Percentiles rank a stretch among this genome's conserved stretches.
Evolutionary conservation across 1,140 invertebrate genomes (phyloP).

Genomic region (Drosophila triauraria): DNA sequence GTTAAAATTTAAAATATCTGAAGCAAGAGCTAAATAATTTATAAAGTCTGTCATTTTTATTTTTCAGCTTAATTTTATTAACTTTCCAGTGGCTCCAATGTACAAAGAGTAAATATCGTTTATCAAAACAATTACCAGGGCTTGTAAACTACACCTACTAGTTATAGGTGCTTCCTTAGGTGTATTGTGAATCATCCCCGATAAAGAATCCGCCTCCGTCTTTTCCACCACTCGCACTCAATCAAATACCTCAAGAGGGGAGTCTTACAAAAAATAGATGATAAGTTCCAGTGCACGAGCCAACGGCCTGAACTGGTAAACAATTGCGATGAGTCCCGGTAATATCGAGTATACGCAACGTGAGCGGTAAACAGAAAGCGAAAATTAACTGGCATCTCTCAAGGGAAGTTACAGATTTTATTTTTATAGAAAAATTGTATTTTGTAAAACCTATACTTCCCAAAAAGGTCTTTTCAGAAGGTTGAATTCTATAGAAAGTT

Average conservation of each 20-base stretch:
- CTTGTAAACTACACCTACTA: slow-evolving; percentile 4
- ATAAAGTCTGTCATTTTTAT: background rate
- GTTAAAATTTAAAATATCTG: background rate
- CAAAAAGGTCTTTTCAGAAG: too few species aligned
- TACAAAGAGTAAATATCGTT: slow-evolving; percentile 13
- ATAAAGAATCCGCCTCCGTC: slow-evolving; percentile 16
- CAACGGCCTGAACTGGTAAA: slow-evolving; percentile 13
- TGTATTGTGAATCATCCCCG: slow-evolving; percentile 28
- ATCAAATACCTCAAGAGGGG: slow-evolving; percentile 9
- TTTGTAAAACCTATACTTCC: too few species aligned
- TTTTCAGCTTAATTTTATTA: background rate
- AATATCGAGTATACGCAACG: slow-evolving; percentile 61
- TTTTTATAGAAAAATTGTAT: too few species aligned
- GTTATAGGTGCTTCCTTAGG: slow-evolving; percentile 2
- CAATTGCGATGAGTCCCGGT: background rate
- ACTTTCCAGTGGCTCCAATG: slow-evolving; percentile 2
- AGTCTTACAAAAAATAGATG: slow-evolving; percentile 2
- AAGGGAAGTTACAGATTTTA: background rate
- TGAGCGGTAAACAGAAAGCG: slow-evolving; percentile 10
- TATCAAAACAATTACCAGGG: slow-evolving; percentile 22
- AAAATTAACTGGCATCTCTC: background rate
- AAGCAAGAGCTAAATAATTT: background rate
- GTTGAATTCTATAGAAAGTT: too few species aligned
- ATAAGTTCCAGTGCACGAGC: slow-evolving; percentile 24
- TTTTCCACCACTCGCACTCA: slow-evolving; percentile 1